Base-by-base conservation (phyloP, 37 sponge, comb jelly and placozoan species). In the Cliona cf. orientalis region DNA sequence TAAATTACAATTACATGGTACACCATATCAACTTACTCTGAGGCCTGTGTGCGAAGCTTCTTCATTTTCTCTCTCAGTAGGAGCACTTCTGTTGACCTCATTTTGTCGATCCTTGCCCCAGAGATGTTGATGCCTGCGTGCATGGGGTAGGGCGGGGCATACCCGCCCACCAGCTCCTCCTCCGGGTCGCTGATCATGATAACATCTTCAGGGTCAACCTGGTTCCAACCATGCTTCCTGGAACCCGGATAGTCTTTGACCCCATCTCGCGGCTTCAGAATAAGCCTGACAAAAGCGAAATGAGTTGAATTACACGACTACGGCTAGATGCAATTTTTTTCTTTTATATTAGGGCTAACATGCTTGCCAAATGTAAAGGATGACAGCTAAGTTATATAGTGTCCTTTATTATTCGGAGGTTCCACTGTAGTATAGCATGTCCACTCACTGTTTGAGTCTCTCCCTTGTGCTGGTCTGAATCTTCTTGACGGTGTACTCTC, bases 111-210 rank as follows among this genome's bases (percentile, higher is more conserved):
- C 34, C 86, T 58, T 32, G 76, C 76, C 29, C 77, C 88, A 29
- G 63, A 45, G 59, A 95, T 84, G 31, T 41, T 69, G 14, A 95
- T 78, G 23, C 89, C 89, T 25, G 40, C 75, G 63, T 82, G 95
- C 2, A 89, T 75, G 41, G 86, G 78, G 75, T 74, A 88, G 21
- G 82, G 44, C 1, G 82, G 85, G 25, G 61, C 63, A 23, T 55
- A 43, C 40, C 22, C 42, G 2, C 40, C 79, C 0, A 31, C 68
- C 4, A 58, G 36, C 28, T 75, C 69, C 44, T 45, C 69, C 40
- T 67, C 56, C 38, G 12, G 40, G 35, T 69, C 71, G 32, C 29
- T 73, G 1, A n/a, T 41, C n/a, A 88, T 14, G 42, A 95, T 29
- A 35, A 81, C 74, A 25, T 78, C 68, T 0, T 82, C 72, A 29